Evolutionary conservation across 2,888 invertebrate genomes (phyloP).

Genomic region (Drosophila pseudotakahashii): DNA sequence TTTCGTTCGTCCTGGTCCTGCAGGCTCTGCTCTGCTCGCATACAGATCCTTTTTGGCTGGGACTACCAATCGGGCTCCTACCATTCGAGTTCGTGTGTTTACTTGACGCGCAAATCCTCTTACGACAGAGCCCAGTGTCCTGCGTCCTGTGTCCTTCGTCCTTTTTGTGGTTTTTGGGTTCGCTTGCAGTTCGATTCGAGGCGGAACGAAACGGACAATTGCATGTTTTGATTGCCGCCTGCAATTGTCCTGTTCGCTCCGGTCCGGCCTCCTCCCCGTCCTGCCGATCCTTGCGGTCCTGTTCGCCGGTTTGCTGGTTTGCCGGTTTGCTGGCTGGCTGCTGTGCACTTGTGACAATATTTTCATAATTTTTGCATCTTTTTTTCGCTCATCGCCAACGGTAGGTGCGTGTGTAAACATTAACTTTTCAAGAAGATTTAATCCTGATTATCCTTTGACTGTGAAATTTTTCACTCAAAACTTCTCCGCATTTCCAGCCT

Average conservation of each 20-base stretch:
- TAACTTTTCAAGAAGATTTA: constrained; percentile 84
- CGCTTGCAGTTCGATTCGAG: constrained; percentile 64
- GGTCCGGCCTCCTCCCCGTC: constrained; percentile 18
- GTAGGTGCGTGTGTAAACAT: constrained; percentile 84
- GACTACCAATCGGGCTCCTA: constrained; percentile 7
- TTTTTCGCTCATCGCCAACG: constrained; percentile 64
- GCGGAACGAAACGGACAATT: constrained; percentile 73
- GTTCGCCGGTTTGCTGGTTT: constrained; percentile 6
- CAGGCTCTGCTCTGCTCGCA: constrained; percentile 29
- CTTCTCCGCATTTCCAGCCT: constrained; percentile 41
- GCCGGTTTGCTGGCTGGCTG: constrained; percentile 34
- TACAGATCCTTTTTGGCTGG: constrained; percentile 8
- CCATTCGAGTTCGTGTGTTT: constrained; percentile 72
- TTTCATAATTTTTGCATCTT: constrained; percentile 81
- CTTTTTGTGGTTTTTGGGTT: constrained; percentile 42
- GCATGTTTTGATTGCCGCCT: constrained; percentile 80
- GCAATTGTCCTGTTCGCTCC: constrained; percentile 72
- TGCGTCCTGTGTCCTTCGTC: constrained; percentile 28
- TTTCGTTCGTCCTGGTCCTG: constrained; percentile 7
- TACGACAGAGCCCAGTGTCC: constrained; percentile 48
- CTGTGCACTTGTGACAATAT: constrained; percentile 83
- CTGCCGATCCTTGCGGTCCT: constrained; percentile 25
- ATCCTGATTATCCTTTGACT: constrained; percentile 84
- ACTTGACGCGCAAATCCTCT: constrained; percentile 79
- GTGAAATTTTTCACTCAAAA: constrained; percentile 77